Evolutionary conservation across 1,140 invertebrate species (phyloP).

Genomic region (Magallana gigas): DNA sequence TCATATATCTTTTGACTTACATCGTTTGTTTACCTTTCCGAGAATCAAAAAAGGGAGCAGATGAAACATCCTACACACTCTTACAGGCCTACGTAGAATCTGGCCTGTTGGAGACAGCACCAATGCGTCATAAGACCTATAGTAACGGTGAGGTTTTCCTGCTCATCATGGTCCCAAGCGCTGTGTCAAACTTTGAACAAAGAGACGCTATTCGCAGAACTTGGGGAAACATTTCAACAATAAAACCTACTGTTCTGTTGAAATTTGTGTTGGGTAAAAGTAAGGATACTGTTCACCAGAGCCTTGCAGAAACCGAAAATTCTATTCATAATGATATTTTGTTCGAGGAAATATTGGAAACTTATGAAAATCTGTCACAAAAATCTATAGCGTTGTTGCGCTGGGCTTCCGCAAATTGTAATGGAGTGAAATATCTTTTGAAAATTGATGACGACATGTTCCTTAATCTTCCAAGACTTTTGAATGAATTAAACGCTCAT

Average conservation of each 20-base stretch:
- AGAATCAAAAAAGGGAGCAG: background rate
- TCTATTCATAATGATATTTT: constrained; percentile 84
- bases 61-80: background rate
- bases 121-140: background rate
- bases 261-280: constrained; percentile 85
- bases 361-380: constrained; percentile 90
- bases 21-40: background rate
- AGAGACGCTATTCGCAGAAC: constrained; percentile 53
- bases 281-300: constrained; percentile 76
- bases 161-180: background rate
- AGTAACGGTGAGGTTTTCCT: background rate
- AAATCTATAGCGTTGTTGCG: constrained; percentile 91
- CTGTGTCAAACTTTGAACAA: constrained; percentile 33
- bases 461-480: constrained; percentile 74
- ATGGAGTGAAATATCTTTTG: constrained; percentile 80
- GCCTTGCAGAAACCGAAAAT: constrained; percentile 83
- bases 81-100: background rate
- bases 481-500: constrained; percentile 41
- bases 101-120: background rate
- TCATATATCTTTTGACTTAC: background rate
- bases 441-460: constrained; percentile 82
- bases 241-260: constrained; percentile 34
- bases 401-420: constrained; percentile 85
- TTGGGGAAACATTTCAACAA: constrained; percentile 49
- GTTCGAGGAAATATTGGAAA: constrained; percentile 89